Base-by-base conservation (phyloP, 2,113 vertebrate species). In the Corythornis madagascariensis region DNA sequence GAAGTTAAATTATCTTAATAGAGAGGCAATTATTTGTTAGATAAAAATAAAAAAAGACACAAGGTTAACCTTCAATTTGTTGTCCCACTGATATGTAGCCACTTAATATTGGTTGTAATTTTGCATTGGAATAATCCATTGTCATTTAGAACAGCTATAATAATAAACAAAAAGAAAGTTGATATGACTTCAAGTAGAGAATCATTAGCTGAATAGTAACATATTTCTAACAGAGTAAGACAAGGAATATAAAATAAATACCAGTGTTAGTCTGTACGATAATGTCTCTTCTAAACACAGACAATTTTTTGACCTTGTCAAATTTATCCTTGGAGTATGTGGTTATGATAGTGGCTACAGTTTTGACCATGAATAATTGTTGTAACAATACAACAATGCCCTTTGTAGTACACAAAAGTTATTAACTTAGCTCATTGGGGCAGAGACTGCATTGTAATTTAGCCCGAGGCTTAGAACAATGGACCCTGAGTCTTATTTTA, bases 301-400 rank as follows among this genome's bases (percentile, higher is more conserved):
- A 76, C 11, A 72, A 53, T 26, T 70, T 70, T 95, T 84, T 93
- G 93, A 92, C 81, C 45, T 92, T 80, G 74, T 82, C 66, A 70
- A 82, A 72, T 86, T 88, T 92, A 72, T 84, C 74, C 87, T 89
- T 93, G 83, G 66, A 21, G 8, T 92, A 9, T 73, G 67, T 47
- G 24, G 55, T 93, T 96, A 29, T 79, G 47, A 88, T 89, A 89
- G 52, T n/a, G 55, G 55, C 42, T 82, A 52, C 80, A 73, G 50
- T 66, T 93, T 76, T 95, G 95, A 88, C 89, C 74, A 22, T 89
- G 70, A 76, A 56, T 84, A 93, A 82, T 72, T 72, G 50, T 38
- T 94, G 17, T 70, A 85, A 90, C 50, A 90, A 86, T 84, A 33
- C 77, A 95, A 84, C 80, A 88, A 75, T 76, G 63, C 22, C 25